A percentile compares a stretch with the other conserved stretches of the same genome.
Evolutionary conservation across 2,113 vertebrate genomes (phyloP).

Genomic region (Axis porcinus): DNA sequence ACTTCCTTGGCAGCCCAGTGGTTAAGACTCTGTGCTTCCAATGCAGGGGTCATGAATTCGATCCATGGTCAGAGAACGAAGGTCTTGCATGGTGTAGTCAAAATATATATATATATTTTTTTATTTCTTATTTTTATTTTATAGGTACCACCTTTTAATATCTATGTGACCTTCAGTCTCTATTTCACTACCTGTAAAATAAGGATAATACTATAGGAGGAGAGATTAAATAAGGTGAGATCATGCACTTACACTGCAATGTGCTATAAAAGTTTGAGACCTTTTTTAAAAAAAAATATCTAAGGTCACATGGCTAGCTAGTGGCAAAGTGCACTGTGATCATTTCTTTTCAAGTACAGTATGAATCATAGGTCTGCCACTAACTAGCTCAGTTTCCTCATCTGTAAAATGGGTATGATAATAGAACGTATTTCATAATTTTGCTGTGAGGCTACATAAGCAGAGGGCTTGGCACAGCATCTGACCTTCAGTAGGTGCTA

Average conservation of each 20-base stretch:
- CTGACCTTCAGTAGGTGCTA: neutral
- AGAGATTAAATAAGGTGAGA: neutral
- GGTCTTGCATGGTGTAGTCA: neutral
- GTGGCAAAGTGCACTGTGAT: neutral
- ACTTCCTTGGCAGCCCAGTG: neutral
- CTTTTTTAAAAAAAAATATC: too few species aligned
- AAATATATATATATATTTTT: neutral
- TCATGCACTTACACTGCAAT: neutral
- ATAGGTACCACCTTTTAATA: neutral
- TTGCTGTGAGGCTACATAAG: neutral
- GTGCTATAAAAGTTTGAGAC: neutral
- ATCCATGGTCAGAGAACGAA: neutral
- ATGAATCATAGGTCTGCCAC: neutral
- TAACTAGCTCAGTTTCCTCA: neutral
- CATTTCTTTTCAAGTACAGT: neutral
- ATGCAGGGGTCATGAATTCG: neutral
- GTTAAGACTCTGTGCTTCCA: neutral
- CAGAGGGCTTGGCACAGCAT: neutral
- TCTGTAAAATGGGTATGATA: neutral
- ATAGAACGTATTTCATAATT: neutral
- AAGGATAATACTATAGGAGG: neutral
- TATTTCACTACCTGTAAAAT: neutral
- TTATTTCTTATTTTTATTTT: too few species aligned
- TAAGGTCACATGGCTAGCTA: neutral
- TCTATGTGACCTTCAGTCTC: neutral